Conservation (phyloP, 1,140 invertebrate genomes). For the Chymomyza costata region DNA sequence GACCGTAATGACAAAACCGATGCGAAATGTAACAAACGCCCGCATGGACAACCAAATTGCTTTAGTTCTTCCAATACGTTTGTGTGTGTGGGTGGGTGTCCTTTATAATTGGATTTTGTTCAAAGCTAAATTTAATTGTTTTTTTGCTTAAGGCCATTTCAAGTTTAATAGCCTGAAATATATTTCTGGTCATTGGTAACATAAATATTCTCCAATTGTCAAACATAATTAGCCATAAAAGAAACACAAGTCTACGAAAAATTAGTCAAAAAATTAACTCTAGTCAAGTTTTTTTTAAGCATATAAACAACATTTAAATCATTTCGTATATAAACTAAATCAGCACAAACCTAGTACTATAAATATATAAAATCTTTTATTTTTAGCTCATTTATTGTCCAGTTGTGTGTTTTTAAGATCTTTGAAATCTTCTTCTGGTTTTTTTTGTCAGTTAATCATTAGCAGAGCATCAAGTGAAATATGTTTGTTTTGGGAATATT, state of each 20-base stretch:
- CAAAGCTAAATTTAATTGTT: slow-evolving; percentile 33
- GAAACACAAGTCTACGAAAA: too few relatives aligned
- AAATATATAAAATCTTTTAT: not conserved
- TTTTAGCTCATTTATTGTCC: too few relatives aligned
- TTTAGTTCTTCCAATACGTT: slow-evolving; percentile 48
- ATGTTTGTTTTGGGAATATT: too few relatives aligned
- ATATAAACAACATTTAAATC: slow-evolving; percentile 30
- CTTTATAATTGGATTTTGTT: slow-evolving; percentile 50
- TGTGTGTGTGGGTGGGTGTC: slow-evolving; percentile 11
- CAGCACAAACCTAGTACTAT: not conserved
- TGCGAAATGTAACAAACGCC: slow-evolving; percentile 10
- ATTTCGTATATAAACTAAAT: slow-evolving; percentile 25
- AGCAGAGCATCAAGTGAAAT: not conserved
- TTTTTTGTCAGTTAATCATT: slow-evolving; percentile 19
- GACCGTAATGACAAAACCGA: slow-evolving; percentile 70
- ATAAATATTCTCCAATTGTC: slow-evolving; percentile 29
- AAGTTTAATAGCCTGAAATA: slow-evolving; percentile 15
- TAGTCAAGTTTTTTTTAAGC: too few relatives aligned
- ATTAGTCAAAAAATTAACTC: too few relatives aligned
- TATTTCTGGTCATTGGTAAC: slow-evolving; percentile 19
- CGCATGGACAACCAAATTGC: slow-evolving; percentile 52
- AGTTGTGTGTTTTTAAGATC: too few relatives aligned
- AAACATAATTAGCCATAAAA: slow-evolving; percentile 41
- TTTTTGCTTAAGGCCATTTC: too few relatives aligned
- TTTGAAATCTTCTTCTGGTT: too few relatives aligned